Evolutionary conservation across 2,797 vertebrate genomes (phyloP).

Genomic region (Sebastes kiyomatsui): DNA sequence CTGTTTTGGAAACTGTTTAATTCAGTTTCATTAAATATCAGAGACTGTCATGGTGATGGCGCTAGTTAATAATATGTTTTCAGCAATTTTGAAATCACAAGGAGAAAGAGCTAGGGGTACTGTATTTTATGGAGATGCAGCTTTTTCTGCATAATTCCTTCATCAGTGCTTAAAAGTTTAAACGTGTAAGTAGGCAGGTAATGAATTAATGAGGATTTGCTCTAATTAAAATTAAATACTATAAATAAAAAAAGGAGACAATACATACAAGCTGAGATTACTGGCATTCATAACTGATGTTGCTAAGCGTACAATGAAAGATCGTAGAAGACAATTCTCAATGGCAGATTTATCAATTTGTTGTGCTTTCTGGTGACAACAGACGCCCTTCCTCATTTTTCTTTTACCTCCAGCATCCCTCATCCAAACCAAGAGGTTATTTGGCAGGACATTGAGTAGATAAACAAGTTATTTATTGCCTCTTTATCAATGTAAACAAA

Average conservation of each 20-base stretch:
- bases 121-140: not conserved
- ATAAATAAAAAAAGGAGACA: not conserved
- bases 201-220: not conserved
- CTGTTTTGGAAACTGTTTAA: not conserved
- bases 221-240: not conserved
- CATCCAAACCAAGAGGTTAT: slow-evolving; percentile 10
- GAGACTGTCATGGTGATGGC: not conserved
- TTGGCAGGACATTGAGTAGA: slow-evolving; percentile 33
- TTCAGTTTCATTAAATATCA: not conserved
- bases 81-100: not conserved
- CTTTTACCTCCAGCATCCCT: slow-evolving; percentile 4
- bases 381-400: not conserved
- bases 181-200: not conserved
- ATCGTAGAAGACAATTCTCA: not conserved
- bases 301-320: not conserved
- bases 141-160: not conserved
- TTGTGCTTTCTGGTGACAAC: not conserved
- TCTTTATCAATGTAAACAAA: slow-evolving; percentile 48
- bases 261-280: not conserved
- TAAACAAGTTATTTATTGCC: slow-evolving; percentile 49
- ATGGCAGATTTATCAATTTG: slow-evolving; percentile 2
- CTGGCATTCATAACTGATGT: not conserved
- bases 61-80: not conserved
- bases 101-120: not conserved
- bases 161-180: not conserved